phyloP scores from a whole-genome alignment of 64 coral and sea anemone species.

The Porites australiensis region DNA sequence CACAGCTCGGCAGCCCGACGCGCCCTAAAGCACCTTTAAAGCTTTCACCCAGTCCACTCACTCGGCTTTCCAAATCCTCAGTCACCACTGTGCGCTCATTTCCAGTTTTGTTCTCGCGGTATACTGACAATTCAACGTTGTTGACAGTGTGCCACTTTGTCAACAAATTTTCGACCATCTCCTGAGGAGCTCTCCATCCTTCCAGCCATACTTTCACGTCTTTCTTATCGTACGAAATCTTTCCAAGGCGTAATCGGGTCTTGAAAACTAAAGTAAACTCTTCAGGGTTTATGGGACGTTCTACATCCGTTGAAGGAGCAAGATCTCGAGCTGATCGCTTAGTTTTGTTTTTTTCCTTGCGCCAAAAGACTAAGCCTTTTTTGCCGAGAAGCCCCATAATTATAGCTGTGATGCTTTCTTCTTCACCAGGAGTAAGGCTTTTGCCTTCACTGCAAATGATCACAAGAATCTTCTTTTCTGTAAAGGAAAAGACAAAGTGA shows the following conservation, averaged over 20 bases:
- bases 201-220: not conserved
- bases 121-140: constrained; percentile 6
- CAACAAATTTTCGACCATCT: not conserved
- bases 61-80: too few relatives aligned
- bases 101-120: not conserved
- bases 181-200: not conserved
- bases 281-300: too few relatives aligned
- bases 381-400: not conserved
- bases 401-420: not conserved
- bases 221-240: constrained; percentile 2
- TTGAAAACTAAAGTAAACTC: not conserved
- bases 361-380: not conserved
- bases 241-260: not conserved
- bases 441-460: not conserved
- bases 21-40: too few relatives aligned
- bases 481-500: not conserved
- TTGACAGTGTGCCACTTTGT: not conserved
- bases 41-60: too few relatives aligned
- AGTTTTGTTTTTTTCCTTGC: not conserved
- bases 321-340: too few relatives aligned
- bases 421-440: not conserved
- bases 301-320: too few relatives aligned
- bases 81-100: not conserved
- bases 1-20: too few relatives aligned
- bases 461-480: not conserved